phyloP scores from a whole-genome alignment of 2,113 vertebrate species.

The Struthidea cinerea region DNA sequence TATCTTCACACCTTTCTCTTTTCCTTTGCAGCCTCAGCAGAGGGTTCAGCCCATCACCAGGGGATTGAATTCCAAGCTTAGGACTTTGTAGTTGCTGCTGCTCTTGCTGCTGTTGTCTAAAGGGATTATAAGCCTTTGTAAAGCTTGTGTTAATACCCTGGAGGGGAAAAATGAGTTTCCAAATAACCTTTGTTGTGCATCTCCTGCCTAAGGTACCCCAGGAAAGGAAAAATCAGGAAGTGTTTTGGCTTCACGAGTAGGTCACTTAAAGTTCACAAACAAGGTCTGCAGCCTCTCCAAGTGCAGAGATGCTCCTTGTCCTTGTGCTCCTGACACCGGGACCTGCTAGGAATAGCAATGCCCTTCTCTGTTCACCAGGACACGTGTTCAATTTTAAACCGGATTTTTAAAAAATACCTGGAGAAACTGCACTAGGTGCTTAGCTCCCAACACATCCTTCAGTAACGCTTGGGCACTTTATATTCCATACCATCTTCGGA shows the following conservation, averaged over 20 bases:
- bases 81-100: conserved; percentile 55
- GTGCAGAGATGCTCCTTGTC: background rate
- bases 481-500: background rate
- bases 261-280: background rate
- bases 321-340: background rate
- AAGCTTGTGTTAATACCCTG: conserved; percentile 63
- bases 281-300: background rate
- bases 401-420: background rate
- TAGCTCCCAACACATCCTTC: background rate
- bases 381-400: background rate
- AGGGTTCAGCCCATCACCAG: conserved; percentile 13
- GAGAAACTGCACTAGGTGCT: background rate
- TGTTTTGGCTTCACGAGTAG: background rate
- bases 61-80: conserved; percentile 35
- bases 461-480: fast-evolving
- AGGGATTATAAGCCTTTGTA: conserved; percentile 67
- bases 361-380: background rate
- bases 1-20: conserved; percentile 51
- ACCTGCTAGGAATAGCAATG: background rate
- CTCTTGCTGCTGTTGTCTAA: conserved; percentile 61
- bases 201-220: conserved; percentile 5
- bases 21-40: conserved; percentile 38
- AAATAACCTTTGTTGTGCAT: conserved; percentile 42
- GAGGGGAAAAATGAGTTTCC: conserved; percentile 53
- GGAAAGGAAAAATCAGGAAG: background rate